A percentile compares a stretch with the other conserved stretches of the same genome.
Evolutionary conservation across 2,888 invertebrate genomes (phyloP).

Genomic region (Lasioglossum figueresi): DNA sequence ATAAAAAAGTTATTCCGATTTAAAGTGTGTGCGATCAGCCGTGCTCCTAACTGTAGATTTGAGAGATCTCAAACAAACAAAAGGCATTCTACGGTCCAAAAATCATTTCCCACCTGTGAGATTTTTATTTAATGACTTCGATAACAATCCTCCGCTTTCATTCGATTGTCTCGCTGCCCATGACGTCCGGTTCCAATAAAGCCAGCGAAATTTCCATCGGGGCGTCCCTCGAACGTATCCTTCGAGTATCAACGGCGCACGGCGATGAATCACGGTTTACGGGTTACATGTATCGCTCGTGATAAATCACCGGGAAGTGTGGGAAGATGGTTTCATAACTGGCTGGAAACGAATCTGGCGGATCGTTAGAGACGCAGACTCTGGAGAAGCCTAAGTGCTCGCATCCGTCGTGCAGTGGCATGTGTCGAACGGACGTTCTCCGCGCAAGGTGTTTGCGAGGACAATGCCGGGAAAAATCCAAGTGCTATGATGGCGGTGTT

Average conservation of each 20-base stretch:
- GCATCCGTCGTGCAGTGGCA: slow-evolving; percentile 63
- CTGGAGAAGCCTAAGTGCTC: slow-evolving; percentile 50
- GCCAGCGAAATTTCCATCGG: background rate
- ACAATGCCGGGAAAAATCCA: slow-evolving; percentile 67
- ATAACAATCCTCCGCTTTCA: background rate
- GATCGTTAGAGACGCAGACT: slow-evolving; percentile 29
- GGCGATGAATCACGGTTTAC: slow-evolving; percentile 23
- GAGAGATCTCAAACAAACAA: background rate
- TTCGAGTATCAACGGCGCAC: background rate
- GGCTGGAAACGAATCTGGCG: slow-evolving; percentile 39
- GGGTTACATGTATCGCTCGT: slow-evolving; percentile 18
- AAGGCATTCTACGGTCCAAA: background rate
- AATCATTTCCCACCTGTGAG: background rate
- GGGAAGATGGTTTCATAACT: slow-evolving; percentile 50
- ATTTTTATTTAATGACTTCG: background rate
- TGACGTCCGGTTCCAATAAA: slow-evolving; percentile 2
- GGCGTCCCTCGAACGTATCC: background rate
- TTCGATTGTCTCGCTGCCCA: background rate
- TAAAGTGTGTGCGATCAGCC: too few species aligned
- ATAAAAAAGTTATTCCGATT: too few species aligned
- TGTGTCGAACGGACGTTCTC: slow-evolving; percentile 66
- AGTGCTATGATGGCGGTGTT: slow-evolving; percentile 50
- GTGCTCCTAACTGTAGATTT: too few species aligned
- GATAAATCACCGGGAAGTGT: slow-evolving; percentile 47
- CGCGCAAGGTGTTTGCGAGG: slow-evolving; percentile 65